phyloP scores from a whole-genome alignment of 2,113 vertebrate genomes.

The Callospermophilus lateralis region DNA sequence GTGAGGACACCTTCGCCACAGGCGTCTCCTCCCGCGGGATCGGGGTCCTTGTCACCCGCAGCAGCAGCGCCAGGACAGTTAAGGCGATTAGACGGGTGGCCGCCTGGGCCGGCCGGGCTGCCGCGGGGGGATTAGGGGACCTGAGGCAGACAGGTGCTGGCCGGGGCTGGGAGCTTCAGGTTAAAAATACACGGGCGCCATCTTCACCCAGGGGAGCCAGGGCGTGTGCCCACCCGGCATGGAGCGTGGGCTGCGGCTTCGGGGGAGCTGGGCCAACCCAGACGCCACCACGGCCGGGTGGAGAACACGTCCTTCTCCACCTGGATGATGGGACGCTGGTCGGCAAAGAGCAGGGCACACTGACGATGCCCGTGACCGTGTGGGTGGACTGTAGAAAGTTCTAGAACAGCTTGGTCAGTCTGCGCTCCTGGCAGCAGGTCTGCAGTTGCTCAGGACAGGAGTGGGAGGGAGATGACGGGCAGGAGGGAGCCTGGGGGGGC shows the following conservation, averaged over 20 bases:
- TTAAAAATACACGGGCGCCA: too few relatives aligned
- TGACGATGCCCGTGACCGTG: too few relatives aligned
- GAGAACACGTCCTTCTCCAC: fast-evolving
- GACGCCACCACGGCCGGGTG: too few relatives aligned
- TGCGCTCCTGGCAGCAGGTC: background rate
- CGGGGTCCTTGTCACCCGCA: background rate
- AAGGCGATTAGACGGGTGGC: slow-evolving; percentile 11
- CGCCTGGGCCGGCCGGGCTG: background rate
- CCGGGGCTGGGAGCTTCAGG: background rate
- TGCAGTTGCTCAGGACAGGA: background rate
- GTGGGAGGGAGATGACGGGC: background rate
- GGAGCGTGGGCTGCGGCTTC: too few relatives aligned
- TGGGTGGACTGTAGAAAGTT: background rate
- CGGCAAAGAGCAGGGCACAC: too few relatives aligned
- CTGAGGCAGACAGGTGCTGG: background rate
- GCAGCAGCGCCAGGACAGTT: background rate
- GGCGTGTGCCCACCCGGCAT: too few relatives aligned
- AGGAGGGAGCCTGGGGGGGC: background rate
- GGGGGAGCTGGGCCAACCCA: too few relatives aligned
- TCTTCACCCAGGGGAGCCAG: too few relatives aligned
- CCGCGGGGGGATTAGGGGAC: background rate
- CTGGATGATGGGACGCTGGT: too few relatives aligned
- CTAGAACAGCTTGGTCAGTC: background rate
- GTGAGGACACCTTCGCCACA: too few relatives aligned
- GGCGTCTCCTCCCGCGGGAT: background rate